Percentiles rank a stretch among this genome's conserved stretches.
These are phyloP conservation scores for Aurelia aurita complex sp. Pacific DNA, from an alignment of 30 jellyfish, hydroid and myxozoan species.

Conservation along the genomic window DNA sequence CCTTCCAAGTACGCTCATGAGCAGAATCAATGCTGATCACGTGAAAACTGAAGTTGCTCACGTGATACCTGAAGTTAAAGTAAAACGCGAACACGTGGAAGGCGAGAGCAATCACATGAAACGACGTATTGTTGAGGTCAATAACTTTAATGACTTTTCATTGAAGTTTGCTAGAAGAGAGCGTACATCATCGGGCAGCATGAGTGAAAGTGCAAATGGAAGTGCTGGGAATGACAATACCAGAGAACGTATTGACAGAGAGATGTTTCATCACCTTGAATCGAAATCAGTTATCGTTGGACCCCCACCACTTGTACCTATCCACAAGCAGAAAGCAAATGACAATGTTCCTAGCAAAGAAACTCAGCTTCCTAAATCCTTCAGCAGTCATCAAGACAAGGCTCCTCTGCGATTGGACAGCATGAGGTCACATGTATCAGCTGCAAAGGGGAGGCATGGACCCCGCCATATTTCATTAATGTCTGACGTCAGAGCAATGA, in stretches of 20 bases:
- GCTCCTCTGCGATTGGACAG: background rate
- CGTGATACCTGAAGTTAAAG: background rate
- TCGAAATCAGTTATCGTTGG: constrained; percentile 45
- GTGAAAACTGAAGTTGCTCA: background rate
- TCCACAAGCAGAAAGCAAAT: constrained; percentile 10
- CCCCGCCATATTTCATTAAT: constrained; percentile 43
- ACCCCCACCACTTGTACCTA: constrained; percentile 70
- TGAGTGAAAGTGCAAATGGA: background rate
- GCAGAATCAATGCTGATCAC: background rate
- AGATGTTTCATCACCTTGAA: background rate
- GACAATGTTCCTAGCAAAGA: background rate
- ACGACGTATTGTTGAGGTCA: background rate
- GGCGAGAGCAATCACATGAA: background rate
- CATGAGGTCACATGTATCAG: background rate
- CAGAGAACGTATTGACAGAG: background rate
- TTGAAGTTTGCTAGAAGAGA: background rate
- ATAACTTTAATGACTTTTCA: background rate
- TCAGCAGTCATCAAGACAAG: background rate
- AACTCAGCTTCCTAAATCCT: background rate
- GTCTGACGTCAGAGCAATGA: constrained; percentile 60
- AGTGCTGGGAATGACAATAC: background rate
- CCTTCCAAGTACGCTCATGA: constrained; percentile 35
- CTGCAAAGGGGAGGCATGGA: background rate
- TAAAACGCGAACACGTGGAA: background rate
- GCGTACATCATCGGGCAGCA: background rate